These are phyloP conservation scores for Lasiurus cinereus DNA, from an alignment of 2,113 vertebrate genomes.

Conservation along the genomic window DNA sequence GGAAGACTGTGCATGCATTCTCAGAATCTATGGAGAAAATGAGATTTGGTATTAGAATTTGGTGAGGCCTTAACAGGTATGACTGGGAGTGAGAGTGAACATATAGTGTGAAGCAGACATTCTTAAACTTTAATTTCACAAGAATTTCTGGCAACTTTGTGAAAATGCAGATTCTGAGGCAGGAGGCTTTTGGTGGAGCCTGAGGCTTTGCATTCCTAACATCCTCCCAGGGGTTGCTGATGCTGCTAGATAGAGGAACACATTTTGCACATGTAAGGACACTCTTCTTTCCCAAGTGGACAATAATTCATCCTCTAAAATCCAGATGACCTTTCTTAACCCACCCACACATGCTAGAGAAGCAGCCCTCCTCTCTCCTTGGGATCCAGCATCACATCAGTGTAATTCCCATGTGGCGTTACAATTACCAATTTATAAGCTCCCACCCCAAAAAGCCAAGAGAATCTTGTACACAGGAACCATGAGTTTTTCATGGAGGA, in stretches of 20 bases:
- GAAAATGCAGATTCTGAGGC: background rate
- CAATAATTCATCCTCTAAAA: background rate
- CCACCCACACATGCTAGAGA: background rate
- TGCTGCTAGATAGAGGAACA: background rate
- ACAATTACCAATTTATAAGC: accelerated
- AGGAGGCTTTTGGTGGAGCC: too few species aligned
- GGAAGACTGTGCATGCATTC: background rate
- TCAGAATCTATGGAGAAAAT: background rate
- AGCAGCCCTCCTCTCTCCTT: accelerated
- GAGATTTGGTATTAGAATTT: background rate
- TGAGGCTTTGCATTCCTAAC: too few species aligned
- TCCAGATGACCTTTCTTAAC: background rate
- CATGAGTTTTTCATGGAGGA: background rate
- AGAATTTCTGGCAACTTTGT: accelerated
- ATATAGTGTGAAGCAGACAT: accelerated
- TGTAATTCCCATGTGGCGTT: accelerated
- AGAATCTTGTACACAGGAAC: background rate
- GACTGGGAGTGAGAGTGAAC: background rate
- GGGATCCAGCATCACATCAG: accelerated
- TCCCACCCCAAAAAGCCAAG: background rate
- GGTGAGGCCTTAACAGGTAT: background rate
- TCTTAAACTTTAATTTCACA: accelerated
- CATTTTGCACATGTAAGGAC: background rate
- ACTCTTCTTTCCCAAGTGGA: too few species aligned
- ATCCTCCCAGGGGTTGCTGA: too few species aligned